Evolutionary conservation across 2,113 vertebrate genomes (phyloP).

Genomic region (Melanocharis versteri): DNA sequence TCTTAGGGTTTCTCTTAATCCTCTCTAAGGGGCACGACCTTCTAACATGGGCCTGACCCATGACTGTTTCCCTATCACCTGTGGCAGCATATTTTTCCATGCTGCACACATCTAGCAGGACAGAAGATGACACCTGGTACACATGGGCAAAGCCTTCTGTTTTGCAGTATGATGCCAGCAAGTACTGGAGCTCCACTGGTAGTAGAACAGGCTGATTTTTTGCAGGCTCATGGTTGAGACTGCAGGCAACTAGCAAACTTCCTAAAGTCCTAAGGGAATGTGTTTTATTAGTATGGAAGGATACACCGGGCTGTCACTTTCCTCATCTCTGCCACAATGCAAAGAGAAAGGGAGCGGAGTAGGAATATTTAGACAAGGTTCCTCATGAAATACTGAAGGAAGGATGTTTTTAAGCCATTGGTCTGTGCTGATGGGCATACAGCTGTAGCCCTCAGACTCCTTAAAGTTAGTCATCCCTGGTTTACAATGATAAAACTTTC

Average conservation of each 20-base stretch:
- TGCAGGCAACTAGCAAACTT: background rate
- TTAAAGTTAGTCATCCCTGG: background rate
- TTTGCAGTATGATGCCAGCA: background rate
- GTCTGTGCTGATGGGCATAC: background rate
- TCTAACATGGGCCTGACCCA: background rate
- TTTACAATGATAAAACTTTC: background rate
- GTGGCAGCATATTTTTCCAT: background rate
- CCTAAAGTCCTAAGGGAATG: background rate
- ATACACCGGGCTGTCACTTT: background rate
- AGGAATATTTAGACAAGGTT: background rate
- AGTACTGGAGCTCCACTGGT: background rate
- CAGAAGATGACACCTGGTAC: background rate
- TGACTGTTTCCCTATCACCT: fast-evolving
- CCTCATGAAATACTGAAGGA: background rate
- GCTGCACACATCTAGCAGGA: background rate
- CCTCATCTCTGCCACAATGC: background rate
- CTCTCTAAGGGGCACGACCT: background rate
- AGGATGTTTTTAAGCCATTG: background rate
- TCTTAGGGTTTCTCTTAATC: background rate
- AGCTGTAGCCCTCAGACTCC: background rate
- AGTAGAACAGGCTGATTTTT: background rate
- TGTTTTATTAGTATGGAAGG: background rate
- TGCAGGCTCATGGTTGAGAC: background rate
- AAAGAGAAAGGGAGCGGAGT: background rate
- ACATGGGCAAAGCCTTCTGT: background rate